Evolutionary conservation across 53 echinoderm and acorn worm genomes (phyloP).

Genomic region (Zoroaster sp.): DNA sequence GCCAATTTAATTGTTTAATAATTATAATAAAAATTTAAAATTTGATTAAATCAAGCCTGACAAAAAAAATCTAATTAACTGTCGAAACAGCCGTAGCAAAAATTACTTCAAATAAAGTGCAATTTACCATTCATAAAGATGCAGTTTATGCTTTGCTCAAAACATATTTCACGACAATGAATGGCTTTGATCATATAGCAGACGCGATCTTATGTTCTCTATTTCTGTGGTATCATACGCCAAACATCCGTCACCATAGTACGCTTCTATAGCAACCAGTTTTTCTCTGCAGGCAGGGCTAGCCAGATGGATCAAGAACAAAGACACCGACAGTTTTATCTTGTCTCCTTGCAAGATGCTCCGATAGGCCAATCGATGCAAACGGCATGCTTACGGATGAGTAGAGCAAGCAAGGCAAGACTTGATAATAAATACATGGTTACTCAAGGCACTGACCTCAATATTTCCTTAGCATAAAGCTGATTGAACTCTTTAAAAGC

Average conservation of each 20-base stretch:
- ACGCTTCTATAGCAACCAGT: not conserved
- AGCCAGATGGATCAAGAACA: conserved; percentile 38
- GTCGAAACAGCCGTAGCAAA: no score
- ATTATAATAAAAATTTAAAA: no score
- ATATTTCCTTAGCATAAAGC: not conserved
- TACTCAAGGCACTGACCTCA: not conserved
- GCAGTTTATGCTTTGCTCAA: no score
- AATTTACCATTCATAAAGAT: no score
- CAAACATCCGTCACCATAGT: conserved; percentile 14
- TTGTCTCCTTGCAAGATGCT: conserved; percentile 7
- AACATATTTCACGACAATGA: not conserved
- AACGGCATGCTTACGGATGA: not conserved
- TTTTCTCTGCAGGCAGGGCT: not conserved
- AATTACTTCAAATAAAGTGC: no score
- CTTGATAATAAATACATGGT: not conserved
- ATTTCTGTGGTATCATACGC: not conserved
- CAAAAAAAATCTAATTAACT: no score
- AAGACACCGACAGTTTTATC: conserved; percentile 23
- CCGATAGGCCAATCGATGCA: conserved; percentile 14
- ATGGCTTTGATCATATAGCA: not conserved
- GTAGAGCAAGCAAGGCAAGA: not conserved
- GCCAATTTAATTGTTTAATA: no score
- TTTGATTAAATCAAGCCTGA: no score
- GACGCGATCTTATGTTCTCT: not conserved
- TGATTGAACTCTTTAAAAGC: not conserved